These are phyloP conservation scores for Urocitellus parryii DNA, from an alignment of 2,113 vertebrate genomes.

Conservation along the genomic window DNA sequence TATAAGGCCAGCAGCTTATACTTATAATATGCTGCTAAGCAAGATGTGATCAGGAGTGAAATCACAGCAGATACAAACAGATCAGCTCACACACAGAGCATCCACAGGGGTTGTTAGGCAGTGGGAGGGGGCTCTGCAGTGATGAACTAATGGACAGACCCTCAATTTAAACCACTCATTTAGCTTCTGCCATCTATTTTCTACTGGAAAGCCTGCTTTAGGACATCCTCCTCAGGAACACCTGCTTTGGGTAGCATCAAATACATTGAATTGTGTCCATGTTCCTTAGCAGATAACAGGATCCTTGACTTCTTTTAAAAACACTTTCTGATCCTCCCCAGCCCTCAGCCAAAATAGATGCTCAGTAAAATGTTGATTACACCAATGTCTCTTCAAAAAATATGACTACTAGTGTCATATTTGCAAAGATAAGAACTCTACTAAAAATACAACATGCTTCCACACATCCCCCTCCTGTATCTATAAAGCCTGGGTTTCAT, in stretches of 20 bases:
- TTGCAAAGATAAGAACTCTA: not conserved
- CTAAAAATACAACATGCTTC: not conserved
- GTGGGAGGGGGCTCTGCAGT: not conserved
- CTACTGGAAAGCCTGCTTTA: not conserved
- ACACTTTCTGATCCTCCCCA: not conserved
- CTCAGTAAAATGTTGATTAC: not conserved
- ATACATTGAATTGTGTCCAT: not conserved
- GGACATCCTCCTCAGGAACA: not conserved
- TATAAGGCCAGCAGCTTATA: not conserved
- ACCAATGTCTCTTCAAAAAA: not conserved
- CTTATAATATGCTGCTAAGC: not conserved
- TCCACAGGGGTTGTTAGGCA: not conserved
- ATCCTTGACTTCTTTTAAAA: not conserved
- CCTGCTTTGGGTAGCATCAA: not conserved
- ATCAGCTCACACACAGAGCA: not conserved
- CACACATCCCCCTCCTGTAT: not conserved
- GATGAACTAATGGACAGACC: not conserved
- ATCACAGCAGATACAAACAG: not conserved
- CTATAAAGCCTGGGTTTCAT: not conserved
- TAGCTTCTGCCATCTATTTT: not conserved
- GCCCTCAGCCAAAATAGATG: not conserved
- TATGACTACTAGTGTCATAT: not conserved
- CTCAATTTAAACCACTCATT: not conserved
- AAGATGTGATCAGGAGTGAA: not conserved
- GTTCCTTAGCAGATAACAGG: not conserved